Evolutionary conservation across 2,888 invertebrate species (phyloP), one percentile per base, ranked within the genome.

Genomic region (Schizotus pectinicornis): DNA sequence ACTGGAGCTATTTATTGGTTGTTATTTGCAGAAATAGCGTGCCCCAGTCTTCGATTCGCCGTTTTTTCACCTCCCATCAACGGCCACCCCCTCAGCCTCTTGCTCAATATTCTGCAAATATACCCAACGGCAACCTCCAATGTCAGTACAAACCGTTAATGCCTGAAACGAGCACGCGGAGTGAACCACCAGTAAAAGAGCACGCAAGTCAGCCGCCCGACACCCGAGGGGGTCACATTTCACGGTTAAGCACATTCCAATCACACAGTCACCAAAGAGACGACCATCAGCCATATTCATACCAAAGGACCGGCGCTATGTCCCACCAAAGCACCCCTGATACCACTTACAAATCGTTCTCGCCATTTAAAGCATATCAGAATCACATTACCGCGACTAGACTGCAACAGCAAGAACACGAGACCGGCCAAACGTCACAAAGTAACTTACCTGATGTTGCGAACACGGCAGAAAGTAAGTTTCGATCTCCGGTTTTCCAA

Each of bases 341-440:
- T 56, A 61, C 63, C 63, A 59, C 62, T 38, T 62, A 65, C 46
- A 71, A 74, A 47, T 74, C 72, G 52, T 76, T 69, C 52, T 76
- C 77, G 32, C 76, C 78, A 3, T 72, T 73, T 49, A 73, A 75
- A 61, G 70, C 70, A 30, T 74, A 74, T 62, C 74, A 76, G 54
- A 74, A 72, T 53, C 75, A 77, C 54, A 59, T 75, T 34, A 68
- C 67, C 7, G 50, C 58, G 33, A 42, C 38, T 7, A 49, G 35
- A 22, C 14, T 32, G 43, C 60, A 52, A 39, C 66, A 59, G 37
- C 59, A 68, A 55, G 51, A 65, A 49, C 31, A 61, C 56, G 59
- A 61, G 11, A 7, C 37, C 12, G 59, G 7, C 7, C 38, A 38
- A 13, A 12, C 30, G 32, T 42, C 12, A 22, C 7, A 9, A 22